phyloP scores from a whole-genome alignment of 2,113 vertebrate genomes.

The Trematocara unimaculatum region DNA sequence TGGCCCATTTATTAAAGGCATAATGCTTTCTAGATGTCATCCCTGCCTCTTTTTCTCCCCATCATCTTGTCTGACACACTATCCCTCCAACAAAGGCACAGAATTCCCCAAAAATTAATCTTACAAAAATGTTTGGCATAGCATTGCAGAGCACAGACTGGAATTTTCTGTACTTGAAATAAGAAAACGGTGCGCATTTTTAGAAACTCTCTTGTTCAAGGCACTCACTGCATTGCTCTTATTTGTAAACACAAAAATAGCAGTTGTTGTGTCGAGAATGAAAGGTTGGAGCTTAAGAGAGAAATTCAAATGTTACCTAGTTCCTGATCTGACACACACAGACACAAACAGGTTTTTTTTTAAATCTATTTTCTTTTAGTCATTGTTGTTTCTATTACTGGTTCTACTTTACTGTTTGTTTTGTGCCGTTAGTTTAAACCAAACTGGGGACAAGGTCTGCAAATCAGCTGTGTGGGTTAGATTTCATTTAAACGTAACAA shows the following conservation, averaged over 20 bases:
- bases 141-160: background rate
- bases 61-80: background rate
- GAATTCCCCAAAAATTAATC: background rate
- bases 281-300: background rate
- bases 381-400: background rate
- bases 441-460: background rate
- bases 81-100: background rate
- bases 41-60: background rate
- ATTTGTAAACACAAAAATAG: background rate
- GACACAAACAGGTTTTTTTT: background rate
- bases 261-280: background rate
- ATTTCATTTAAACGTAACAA: background rate
- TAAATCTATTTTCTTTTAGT: fast-evolving
- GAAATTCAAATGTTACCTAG: background rate
- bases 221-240: background rate
- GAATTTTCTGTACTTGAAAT: background rate
- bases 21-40: background rate
- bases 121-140: background rate
- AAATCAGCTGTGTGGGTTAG: background rate
- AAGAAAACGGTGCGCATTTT: background rate
- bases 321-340: fast-evolving
- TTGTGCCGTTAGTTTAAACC: background rate
- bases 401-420: background rate
- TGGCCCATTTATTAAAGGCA: background rate
- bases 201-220: background rate